Evolutionary conservation across 1,140 invertebrate genomes (phyloP).

Genomic region (Oryctes rhinoceros): DNA sequence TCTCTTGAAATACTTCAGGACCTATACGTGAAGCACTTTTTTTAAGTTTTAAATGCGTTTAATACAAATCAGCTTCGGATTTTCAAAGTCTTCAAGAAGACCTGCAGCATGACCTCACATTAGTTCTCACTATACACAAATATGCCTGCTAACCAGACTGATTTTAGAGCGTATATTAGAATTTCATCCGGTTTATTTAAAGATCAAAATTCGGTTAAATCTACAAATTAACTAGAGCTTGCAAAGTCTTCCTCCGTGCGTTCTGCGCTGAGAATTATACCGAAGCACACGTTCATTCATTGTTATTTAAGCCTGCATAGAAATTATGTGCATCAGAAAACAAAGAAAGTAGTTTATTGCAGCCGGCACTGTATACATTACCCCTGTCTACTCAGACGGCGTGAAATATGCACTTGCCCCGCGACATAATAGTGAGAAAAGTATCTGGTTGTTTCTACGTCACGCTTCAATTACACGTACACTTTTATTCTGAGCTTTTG

Average conservation of each 20-base stretch:
- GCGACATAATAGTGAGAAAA: background rate
- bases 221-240: background rate
- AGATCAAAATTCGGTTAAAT: background rate
- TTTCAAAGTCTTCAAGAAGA: too few species aligned
- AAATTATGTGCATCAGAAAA: constrained; percentile 1
- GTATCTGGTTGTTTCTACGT: background rate
- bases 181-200: too few species aligned
- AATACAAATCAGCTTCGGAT: too few species aligned
- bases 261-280: background rate
- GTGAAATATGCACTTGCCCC: background rate
- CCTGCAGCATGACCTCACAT: too few species aligned
- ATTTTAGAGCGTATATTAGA: too few species aligned
- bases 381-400: background rate
- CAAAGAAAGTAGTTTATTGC: constrained; percentile 6
- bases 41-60: too few species aligned
- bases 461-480: background rate
- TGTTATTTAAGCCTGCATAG: background rate
- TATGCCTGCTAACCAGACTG: too few species aligned
- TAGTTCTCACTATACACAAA: too few species aligned
- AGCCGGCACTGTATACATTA: background rate
- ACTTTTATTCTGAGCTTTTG: background rate
- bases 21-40: too few species aligned
- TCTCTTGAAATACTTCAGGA: too few species aligned
- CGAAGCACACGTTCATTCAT: background rate
- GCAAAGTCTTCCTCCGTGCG: background rate